Percentiles rank a stretch among this genome's conserved stretches.
Evolutionary conservation across 2,113 vertebrate species (phyloP).

Genomic region (Poicephalus meyeri): DNA sequence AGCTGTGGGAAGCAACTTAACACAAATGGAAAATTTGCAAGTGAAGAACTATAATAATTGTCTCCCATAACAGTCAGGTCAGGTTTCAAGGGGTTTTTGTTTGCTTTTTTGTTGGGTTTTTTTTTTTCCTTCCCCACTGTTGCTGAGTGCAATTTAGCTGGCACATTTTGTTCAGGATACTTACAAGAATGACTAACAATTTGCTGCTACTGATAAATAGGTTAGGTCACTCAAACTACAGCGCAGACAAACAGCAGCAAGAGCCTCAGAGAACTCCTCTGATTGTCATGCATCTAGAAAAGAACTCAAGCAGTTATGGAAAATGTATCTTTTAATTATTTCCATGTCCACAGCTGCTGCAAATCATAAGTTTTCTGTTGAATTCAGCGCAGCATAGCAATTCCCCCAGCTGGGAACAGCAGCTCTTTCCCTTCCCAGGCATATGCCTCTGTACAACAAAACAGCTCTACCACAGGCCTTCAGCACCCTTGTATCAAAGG

Average conservation of each 20-base stretch:
- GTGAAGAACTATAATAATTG: constrained; percentile 55
- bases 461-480: background rate
- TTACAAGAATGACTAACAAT: background rate
- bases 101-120: background rate
- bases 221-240: background rate
- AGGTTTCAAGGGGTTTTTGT: background rate
- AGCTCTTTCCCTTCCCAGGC: background rate
- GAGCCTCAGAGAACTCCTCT: background rate
- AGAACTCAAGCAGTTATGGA: background rate
- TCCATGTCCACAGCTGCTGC: background rate
- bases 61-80: constrained; percentile 52
- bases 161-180: constrained; percentile 36
- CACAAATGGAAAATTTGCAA: constrained; percentile 69
- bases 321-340: background rate
- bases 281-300: background rate
- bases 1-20: constrained; percentile 60
- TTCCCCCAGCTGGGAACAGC: background rate
- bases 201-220: background rate
- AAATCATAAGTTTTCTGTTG: background rate
- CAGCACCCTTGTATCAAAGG: background rate
- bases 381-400: background rate
- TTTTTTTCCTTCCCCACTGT: background rate
- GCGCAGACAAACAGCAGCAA: background rate
- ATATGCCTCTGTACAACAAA: background rate
- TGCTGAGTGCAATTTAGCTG: background rate